Evolutionary conservation across 2,113 vertebrate species (phyloP).

Genomic region (Macaca nemestrina): DNA sequence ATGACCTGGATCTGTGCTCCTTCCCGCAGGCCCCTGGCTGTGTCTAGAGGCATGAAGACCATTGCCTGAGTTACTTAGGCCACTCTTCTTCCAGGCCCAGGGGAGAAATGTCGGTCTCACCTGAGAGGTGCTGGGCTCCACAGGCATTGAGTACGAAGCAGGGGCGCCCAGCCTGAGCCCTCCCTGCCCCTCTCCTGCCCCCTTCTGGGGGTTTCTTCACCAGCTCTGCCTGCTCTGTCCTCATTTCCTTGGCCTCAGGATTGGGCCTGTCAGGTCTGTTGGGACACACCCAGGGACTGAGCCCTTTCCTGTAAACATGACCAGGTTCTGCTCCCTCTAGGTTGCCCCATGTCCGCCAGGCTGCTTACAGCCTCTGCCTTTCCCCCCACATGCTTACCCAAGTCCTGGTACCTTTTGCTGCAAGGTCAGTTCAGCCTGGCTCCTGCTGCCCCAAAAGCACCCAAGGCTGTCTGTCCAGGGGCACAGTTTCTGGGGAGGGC

Average conservation of each 20-base stretch:
- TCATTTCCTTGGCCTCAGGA: not conserved
- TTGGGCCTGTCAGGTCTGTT: not conserved
- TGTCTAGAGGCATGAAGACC: not conserved
- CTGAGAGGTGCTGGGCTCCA: not conserved
- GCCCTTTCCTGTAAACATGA: constrained; percentile 39
- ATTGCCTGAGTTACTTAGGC: no score
- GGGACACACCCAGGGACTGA: not conserved
- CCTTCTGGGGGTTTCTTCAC: not conserved
- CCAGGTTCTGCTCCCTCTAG: not conserved
- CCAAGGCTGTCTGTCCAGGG: not conserved
- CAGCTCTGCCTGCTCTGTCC: not conserved
- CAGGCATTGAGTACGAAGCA: not conserved
- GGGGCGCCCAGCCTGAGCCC: accelerated
- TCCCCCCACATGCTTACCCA: not conserved
- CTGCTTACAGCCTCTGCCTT: not conserved
- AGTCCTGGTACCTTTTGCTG: not conserved
- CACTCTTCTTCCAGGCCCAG: not conserved
- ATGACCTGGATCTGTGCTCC: accelerated
- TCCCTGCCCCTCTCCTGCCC: no score
- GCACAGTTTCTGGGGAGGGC: accelerated
- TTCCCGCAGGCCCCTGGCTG: accelerated
- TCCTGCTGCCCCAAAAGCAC: not conserved
- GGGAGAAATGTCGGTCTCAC: not conserved
- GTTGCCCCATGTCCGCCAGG: constrained; percentile 16
- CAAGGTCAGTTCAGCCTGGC: not conserved